phyloP scores from a whole-genome alignment of 2,888 invertebrate genomes.

The Leucophenga montana region DNA sequence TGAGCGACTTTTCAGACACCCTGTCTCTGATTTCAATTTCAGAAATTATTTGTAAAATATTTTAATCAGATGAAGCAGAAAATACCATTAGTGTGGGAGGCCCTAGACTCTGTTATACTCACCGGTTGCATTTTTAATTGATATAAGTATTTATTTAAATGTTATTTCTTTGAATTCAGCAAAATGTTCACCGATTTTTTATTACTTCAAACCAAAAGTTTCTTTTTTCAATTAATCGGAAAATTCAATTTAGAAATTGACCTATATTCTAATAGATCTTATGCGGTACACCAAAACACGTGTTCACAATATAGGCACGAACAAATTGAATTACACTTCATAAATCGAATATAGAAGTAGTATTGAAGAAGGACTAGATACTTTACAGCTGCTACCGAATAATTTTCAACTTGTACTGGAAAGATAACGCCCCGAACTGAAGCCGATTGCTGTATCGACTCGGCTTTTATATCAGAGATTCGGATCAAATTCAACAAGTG shows the following conservation, averaged over 20 bases:
- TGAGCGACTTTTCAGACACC: no score
- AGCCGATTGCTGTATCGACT: background rate
- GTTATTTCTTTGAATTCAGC: background rate
- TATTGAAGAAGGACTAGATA: constrained; percentile 5
- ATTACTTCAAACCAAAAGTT: background rate
- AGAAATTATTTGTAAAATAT: no score
- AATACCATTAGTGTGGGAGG: no score
- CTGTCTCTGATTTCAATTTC: no score
- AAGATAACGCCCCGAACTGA: constrained; percentile 17
- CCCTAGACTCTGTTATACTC: background rate
- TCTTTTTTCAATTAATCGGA: constrained; percentile 12
- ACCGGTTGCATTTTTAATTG: constrained; percentile 15
- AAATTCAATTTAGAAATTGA: no score
- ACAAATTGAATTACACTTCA: background rate
- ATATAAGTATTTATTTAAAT: constrained; percentile 3
- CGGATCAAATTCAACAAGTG: constrained; percentile 31
- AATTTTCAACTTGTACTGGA: background rate
- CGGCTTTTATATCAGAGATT: constrained; percentile 55
- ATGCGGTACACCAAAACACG: no score
- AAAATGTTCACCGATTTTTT: background rate
- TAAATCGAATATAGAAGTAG: background rate
- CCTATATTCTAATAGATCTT: no score
- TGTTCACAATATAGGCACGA: no score
- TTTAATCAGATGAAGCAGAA: no score
- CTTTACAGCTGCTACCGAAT: background rate